Percentiles rank a stretch among this genome's conserved stretches.
These are phyloP conservation scores for Alexandromys fortis DNA, from an alignment of 2,113 vertebrate species.

Conservation along the genomic window DNA sequence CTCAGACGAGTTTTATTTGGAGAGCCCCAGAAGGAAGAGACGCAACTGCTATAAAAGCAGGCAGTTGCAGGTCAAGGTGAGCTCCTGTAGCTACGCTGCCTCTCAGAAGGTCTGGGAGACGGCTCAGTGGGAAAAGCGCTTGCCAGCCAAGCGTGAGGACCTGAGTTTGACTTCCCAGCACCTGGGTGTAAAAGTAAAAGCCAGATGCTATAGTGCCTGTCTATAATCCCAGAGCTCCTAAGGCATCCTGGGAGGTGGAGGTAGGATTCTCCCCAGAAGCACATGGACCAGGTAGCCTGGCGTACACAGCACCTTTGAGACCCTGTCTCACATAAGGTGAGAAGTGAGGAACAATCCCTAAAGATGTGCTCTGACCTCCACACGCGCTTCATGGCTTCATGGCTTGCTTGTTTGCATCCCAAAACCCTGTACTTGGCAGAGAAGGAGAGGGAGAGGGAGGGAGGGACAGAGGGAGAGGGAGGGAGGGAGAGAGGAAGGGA, in stretches of 20 bases:
- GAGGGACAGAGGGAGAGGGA: too few species aligned
- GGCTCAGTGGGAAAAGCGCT: neutral
- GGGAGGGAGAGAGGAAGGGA: too few species aligned
- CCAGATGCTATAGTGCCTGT: neutral
- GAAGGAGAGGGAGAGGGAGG: too few species aligned
- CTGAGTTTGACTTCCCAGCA: neutral
- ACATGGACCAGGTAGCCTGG: too few species aligned
- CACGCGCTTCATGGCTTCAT: too few species aligned
- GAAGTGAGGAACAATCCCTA: neutral
- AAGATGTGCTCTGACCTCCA: neutral
- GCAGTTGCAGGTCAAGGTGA: neutral
- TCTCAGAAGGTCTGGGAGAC: neutral
- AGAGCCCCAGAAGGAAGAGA: neutral
- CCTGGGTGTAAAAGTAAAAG: neutral
- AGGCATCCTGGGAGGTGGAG: neutral
- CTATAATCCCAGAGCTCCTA: neutral
- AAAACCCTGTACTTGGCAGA: neutral
- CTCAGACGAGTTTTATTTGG: neutral
- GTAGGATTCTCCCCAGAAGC: neutral
- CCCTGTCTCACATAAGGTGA: neutral
- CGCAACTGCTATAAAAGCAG: neutral
- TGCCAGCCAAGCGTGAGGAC: fast-evolving
- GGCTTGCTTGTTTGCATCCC: neutral
- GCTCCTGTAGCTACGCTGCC: neutral
- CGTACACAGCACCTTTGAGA: too few species aligned